Evolutionary conservation across 2,113 vertebrate species (phyloP).

Genomic region (Pogonocichla stellata): DNA sequence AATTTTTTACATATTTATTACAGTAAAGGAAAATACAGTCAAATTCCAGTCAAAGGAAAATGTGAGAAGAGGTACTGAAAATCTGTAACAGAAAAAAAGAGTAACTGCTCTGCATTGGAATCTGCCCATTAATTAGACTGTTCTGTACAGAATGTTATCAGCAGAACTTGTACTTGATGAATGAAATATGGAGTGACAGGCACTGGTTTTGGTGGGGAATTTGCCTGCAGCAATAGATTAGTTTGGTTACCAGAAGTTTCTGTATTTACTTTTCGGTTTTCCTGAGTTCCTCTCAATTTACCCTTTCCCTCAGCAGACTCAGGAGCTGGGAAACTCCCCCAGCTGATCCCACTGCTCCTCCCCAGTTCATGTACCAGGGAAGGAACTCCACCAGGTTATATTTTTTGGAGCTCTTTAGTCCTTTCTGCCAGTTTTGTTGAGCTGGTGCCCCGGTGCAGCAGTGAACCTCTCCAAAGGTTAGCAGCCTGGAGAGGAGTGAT

Average conservation of each 20-base stretch:
- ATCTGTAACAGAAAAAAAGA: not conserved
- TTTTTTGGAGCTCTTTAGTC: not conserved
- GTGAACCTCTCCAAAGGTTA: not conserved
- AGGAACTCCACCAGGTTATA: not conserved
- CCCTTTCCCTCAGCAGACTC: not conserved
- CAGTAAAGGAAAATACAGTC: not conserved
- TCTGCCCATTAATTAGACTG: not conserved
- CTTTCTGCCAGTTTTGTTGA: not conserved
- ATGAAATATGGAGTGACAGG: not conserved
- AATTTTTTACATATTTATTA: not conserved
- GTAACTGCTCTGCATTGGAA: not conserved
- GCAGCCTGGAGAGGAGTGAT: no score
- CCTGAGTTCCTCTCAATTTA: not conserved
- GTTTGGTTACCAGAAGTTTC: not conserved
- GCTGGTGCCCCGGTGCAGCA: not conserved
- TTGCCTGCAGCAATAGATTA: not conserved
- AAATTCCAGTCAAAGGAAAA: not conserved
- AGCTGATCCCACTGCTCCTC: not conserved
- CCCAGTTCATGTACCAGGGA: not conserved
- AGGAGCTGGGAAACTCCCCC: accelerated
- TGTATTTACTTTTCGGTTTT: not conserved
- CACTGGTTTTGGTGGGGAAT: not conserved
- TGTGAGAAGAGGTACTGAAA: not conserved
- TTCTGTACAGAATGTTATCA: not conserved
- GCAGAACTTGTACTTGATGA: not conserved